Conservation (phyloP, 2,797 vertebrate genomes). For the Smutsia gigantea region DNA sequence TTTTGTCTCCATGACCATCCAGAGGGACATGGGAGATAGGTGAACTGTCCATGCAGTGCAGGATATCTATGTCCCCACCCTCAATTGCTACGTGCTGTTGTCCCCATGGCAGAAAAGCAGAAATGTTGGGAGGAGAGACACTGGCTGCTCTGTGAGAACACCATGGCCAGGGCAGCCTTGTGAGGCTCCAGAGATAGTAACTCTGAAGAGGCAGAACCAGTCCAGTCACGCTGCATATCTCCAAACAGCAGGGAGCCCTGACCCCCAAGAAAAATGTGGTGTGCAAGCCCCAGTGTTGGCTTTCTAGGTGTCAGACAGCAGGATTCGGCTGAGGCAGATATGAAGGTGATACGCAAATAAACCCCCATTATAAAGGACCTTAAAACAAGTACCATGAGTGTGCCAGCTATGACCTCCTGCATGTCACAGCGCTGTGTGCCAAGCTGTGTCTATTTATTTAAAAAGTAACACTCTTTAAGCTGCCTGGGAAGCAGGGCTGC, state of each 20-base stretch:
- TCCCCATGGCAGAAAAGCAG: neutral
- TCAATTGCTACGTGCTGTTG: neutral
- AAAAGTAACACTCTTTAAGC: neutral
- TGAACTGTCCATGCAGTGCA: neutral
- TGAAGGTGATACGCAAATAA: slow-evolving; percentile 59
- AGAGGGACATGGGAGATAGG: accelerated
- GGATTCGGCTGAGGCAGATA: slow-evolving; percentile 29
- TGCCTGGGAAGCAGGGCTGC: neutral
- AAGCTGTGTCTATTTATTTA: neutral
- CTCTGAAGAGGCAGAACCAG: neutral
- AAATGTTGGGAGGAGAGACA: neutral
- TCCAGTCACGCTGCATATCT: slow-evolving; percentile 15
- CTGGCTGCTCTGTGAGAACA: accelerated
- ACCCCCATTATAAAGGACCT: neutral
- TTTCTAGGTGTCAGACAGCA: slow-evolving; percentile 69
- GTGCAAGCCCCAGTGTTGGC: neutral
- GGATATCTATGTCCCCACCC: neutral
- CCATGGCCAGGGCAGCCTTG: accelerated
- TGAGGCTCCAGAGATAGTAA: neutral
- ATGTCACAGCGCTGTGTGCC: neutral
- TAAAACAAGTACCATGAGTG: neutral
- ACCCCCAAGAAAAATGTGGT: slow-evolving; percentile 1
- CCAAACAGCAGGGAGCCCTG: neutral
- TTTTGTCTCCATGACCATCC: neutral
- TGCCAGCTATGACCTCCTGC: neutral